Evolutionary conservation across 1,140 invertebrate species (phyloP).

Genomic region (Adoxophyes honmai): DNA sequence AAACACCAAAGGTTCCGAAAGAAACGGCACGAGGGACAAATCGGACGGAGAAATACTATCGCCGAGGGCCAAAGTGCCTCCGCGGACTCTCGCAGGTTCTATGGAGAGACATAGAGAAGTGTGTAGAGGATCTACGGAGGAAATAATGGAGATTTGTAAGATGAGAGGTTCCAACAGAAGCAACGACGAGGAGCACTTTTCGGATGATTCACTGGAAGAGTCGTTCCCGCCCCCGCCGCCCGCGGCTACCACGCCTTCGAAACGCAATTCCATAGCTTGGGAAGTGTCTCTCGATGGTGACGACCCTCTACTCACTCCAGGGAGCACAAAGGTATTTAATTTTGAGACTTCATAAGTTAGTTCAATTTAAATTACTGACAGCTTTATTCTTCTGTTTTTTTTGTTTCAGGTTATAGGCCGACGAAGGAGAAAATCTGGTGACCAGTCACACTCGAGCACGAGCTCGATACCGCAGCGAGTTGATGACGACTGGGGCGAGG

Average conservation of each 20-base stretch:
- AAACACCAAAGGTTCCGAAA: slow-evolving; percentile 53
- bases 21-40: slow-evolving; percentile 57
- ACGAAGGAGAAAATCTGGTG: slow-evolving; percentile 79
- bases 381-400: no score
- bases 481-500: slow-evolving; percentile 73
- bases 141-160: slow-evolving; percentile 55
- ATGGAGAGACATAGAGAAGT: slow-evolving; percentile 87
- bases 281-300: slow-evolving; percentile 86
- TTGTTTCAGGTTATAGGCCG: slow-evolving; percentile 77
- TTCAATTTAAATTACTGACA: no score
- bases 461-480: slow-evolving; percentile 78
- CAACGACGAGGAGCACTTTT: slow-evolving; percentile 86
- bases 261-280: slow-evolving; percentile 88
- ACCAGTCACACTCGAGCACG: slow-evolving; percentile 78
- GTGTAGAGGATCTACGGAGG: slow-evolving; percentile 77
- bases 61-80: slow-evolving; percentile 79
- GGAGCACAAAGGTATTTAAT: slow-evolving; percentile 83
- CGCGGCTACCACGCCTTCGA: slow-evolving; percentile 78
- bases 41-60: slow-evolving; percentile 73
- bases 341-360: neutral
- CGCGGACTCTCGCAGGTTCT: slow-evolving; percentile 82
- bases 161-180: slow-evolving; percentile 58
- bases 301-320: slow-evolving; percentile 83
- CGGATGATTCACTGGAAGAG: slow-evolving; percentile 89
- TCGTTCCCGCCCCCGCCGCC: slow-evolving; percentile 80